Evolutionary conservation across 1,140 invertebrate genomes (phyloP).

Genomic region (Pectinophora gossypiella): DNA sequence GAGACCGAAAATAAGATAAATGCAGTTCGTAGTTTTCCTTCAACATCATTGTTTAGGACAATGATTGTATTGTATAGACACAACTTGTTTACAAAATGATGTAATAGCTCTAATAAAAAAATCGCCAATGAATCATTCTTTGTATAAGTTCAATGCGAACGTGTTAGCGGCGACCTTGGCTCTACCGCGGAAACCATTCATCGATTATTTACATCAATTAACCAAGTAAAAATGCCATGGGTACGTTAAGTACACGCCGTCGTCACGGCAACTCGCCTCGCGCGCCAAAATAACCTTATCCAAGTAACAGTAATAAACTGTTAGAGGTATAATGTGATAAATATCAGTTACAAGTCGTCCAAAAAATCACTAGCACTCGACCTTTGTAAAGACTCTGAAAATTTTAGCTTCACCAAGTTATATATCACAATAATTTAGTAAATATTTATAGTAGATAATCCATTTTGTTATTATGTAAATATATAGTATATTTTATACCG

Average conservation of each 20-base stretch:
- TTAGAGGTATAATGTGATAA: constrained; percentile 57
- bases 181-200: no score
- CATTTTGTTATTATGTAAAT: neutral
- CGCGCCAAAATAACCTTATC: constrained; percentile 26
- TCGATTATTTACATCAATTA: no score
- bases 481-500: neutral
- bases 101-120: no score
- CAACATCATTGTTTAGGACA: no score
- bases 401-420: constrained; percentile 43
- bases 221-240: no score
- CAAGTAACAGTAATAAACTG: constrained; percentile 68
- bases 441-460: constrained; percentile 12
- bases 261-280: constrained; percentile 7
- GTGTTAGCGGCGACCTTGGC: no score
- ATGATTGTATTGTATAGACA: no score
- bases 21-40: neutral
- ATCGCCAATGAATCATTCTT: no score
- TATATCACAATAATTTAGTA: constrained; percentile 56
- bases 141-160: no score
- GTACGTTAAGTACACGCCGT: no score
- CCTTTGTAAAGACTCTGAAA: constrained; percentile 66
- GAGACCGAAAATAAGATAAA: neutral
- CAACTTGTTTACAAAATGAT: no score
- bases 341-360: constrained; percentile 53
- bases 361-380: constrained; percentile 54